These are phyloP conservation scores for Amiota minor DNA, from an alignment of 2,888 invertebrate species.

Conservation along the genomic window DNA sequence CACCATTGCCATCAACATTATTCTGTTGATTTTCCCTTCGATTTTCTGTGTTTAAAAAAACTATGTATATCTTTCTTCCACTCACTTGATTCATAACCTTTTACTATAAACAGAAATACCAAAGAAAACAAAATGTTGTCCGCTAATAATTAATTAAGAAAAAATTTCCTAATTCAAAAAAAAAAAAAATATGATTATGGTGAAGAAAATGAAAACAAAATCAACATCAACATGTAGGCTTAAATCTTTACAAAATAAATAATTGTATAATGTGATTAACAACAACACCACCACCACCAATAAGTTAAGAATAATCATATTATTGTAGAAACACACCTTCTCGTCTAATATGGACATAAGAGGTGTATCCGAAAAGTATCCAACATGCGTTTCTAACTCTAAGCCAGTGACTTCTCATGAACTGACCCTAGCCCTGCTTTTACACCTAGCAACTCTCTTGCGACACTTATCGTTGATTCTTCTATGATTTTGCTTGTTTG, in stretches of 20 bases:
- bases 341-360: not conserved
- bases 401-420: too few relatives aligned
- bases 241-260: too few relatives aligned
- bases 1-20: not conserved
- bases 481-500: too few relatives aligned
- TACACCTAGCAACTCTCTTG: too few relatives aligned
- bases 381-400: too few relatives aligned
- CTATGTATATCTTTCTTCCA: not conserved
- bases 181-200: not conserved
- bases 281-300: too few relatives aligned
- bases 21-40: not conserved
- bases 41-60: not conserved
- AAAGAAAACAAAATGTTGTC: slow-evolving; percentile 3
- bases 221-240: not conserved
- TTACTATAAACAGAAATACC: too few relatives aligned
- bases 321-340: slow-evolving; percentile 19
- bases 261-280: too few relatives aligned
- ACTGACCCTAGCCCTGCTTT: too few relatives aligned
- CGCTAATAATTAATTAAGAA: slow-evolving; percentile 5
- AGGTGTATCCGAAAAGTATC: too few relatives aligned
- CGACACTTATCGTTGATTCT: too few relatives aligned
- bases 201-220: not conserved
- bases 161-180: not conserved
- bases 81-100: not conserved
- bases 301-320: not conserved